These are phyloP conservation scores for Nomada fabriciana DNA, from an alignment of 2,888 invertebrate species.

Conservation along the genomic window DNA sequence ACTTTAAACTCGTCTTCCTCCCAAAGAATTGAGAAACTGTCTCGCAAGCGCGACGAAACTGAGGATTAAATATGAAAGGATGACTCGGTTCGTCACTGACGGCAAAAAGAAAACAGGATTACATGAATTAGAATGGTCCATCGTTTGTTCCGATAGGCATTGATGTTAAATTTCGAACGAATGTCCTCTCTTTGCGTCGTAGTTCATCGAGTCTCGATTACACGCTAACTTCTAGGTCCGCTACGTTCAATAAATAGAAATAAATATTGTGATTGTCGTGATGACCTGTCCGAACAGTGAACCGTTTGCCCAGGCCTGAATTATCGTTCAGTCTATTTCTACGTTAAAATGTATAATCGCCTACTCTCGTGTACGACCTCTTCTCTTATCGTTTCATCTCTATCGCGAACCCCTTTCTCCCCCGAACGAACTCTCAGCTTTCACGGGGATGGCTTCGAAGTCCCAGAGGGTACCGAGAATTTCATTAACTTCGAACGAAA, in stretches of 20 bases:
- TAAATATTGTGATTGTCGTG: slow-evolving; percentile 64
- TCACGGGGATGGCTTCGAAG: background rate
- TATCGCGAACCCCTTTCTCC: background rate
- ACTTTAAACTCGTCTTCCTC: slow-evolving; percentile 73
- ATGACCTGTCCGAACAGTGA: slow-evolving; percentile 51
- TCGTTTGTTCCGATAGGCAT: background rate
- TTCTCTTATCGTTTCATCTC: slow-evolving; percentile 4
- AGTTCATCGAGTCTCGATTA: slow-evolving; percentile 21
- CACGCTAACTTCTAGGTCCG: slow-evolving; percentile 44
- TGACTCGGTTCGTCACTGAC: background rate
- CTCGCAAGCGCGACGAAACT: slow-evolving; percentile 23
- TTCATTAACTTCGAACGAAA: background rate
- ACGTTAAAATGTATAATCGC: slow-evolving; percentile 61
- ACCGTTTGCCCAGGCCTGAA: slow-evolving; percentile 67
- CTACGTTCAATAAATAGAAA: slow-evolving; percentile 64
- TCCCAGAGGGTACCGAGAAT: background rate
- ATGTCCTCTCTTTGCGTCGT: slow-evolving; percentile 3
- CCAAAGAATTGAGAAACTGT: slow-evolving; percentile 51
- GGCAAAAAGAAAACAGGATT: background rate
- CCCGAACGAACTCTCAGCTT: slow-evolving; percentile 1
- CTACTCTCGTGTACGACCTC: background rate
- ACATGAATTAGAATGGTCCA: background rate
- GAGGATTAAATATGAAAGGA: slow-evolving; percentile 20
- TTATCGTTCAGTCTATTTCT: slow-evolving; percentile 77
- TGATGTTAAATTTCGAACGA: background rate